Conservation (phyloP, 2,797 vertebrate genomes). For the Selene dorsalis region DNA sequence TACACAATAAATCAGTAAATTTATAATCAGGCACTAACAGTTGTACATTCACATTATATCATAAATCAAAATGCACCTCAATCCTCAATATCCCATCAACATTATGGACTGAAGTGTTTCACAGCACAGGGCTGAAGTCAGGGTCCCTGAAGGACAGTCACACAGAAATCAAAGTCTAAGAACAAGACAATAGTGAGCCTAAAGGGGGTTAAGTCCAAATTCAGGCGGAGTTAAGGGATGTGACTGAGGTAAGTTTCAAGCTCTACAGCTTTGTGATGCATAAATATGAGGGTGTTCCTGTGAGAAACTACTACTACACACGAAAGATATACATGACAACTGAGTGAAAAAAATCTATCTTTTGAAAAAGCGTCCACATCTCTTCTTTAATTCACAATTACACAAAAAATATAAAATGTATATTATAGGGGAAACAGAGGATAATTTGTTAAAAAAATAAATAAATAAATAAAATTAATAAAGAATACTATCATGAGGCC, state of each 20-base stretch:
- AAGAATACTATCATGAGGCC: conserved; percentile 11
- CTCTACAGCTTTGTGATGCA: background rate
- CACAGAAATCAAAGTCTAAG: too few relatives aligned
- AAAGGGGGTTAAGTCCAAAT: background rate
- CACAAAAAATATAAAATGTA: background rate
- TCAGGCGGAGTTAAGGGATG: too few relatives aligned
- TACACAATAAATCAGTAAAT: too few relatives aligned
- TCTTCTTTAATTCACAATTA: background rate
- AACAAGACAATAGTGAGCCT: background rate
- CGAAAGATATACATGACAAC: background rate
- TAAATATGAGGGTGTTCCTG: background rate
- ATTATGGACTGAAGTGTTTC: too few relatives aligned
- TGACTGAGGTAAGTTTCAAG: background rate
- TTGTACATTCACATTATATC: too few relatives aligned
- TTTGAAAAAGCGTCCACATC: too few relatives aligned
- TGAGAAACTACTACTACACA: background rate
- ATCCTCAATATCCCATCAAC: too few relatives aligned
- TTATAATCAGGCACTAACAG: too few relatives aligned
- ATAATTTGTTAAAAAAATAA: background rate
- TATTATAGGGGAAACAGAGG: background rate
- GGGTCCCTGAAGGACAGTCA: too few relatives aligned
- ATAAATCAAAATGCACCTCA: too few relatives aligned
- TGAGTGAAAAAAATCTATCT: background rate
- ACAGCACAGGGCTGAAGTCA: too few relatives aligned
- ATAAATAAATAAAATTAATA: background rate